Base-by-base conservation (phyloP, 1,140 invertebrate genomes). In the Trichomalopsis sarcophagae region DNA sequence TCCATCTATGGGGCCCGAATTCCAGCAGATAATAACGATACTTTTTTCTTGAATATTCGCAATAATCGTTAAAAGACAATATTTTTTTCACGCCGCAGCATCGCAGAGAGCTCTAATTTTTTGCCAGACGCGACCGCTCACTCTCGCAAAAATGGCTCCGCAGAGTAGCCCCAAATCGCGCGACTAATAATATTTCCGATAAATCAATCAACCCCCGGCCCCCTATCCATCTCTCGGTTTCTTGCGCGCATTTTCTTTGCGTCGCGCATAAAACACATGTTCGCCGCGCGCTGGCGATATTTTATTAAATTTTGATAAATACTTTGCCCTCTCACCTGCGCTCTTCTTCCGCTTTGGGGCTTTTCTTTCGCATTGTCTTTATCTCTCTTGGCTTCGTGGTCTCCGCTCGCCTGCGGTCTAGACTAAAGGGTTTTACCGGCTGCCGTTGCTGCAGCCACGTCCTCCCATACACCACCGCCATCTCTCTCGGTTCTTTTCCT, bases 361-460 rank as follows among this genome's bases (percentile, higher is more conserved):
- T 87, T 23, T 73, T 55, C 17, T 27, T 50, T 55, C n/a, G 36
- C 17, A 21, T 33, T n/a, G 27, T 2, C 30, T 80, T 66, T 14
- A 2, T 7, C 50, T 13, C 50, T 13, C 50, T 47, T 68, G 27
- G 36, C 33, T 68, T 80, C 77, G 84, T 33, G 71, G 82, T 82
- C 80, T 82, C 50, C 33, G 30, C 55, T 81, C 73, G 71, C 76
- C 76, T 90, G 90, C 76, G 90, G 90, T 91, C 90, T 84, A 91
- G 91, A 91, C 90, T 90, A 90, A 91, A 90, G 90, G 89, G 87
- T 91, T 84, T 84, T 84, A 69, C 62, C 55, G 23, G 75, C 36
- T 40, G 21, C 17, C 74, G 27, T 33, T 23, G 23, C 27, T 36
- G 33, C 5, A 50, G 27, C 27, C 44, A 73, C 44, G 68, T 10